phyloP scores from a whole-genome alignment of 2,113 vertebrate species.

The Osmerus eperlanus region DNA sequence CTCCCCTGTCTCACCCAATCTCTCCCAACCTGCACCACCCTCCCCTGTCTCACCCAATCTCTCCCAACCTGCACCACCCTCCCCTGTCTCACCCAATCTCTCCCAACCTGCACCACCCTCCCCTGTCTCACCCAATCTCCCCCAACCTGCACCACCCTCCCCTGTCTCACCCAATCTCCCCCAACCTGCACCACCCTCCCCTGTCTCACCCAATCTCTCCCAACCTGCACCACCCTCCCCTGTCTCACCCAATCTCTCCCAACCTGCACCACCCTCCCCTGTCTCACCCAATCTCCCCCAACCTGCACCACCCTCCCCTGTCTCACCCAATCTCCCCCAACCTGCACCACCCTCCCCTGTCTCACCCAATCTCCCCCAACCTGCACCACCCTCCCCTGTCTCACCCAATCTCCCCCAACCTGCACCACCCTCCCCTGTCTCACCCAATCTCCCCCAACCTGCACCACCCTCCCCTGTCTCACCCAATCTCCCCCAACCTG shows the following conservation, averaged over 20 bases:
- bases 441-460: neutral
- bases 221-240: neutral
- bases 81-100: too few relatives aligned
- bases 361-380: neutral
- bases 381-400: neutral
- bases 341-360: neutral
- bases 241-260: too few relatives aligned
- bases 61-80: neutral
- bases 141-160: neutral
- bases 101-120: neutral
- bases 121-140: too few relatives aligned
- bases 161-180: neutral
- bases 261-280: neutral
- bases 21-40: neutral
- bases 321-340: too few relatives aligned
- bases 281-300: neutral
- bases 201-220: neutral
- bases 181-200: neutral
- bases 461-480: neutral
- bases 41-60: neutral
- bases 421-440: neutral
- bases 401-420: too few relatives aligned
- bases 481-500: neutral
- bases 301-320: neutral
- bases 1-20: too few relatives aligned